Percentiles rank a stretch among this genome's conserved stretches.
Conservation (phyloP, 2,888 invertebrate species). For the Polydrusus tereticollis region DNA sequence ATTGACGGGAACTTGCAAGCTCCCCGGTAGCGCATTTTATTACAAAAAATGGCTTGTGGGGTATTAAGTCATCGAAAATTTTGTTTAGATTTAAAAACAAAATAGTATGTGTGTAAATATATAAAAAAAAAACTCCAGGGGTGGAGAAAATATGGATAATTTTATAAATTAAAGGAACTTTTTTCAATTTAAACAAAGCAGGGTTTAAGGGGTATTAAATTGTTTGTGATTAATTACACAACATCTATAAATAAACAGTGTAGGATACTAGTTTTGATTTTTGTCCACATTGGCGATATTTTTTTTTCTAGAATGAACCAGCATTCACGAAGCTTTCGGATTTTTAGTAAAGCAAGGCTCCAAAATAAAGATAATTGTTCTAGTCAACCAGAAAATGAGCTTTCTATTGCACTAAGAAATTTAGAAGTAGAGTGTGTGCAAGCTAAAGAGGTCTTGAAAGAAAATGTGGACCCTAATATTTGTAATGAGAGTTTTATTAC, state of each 20-base stretch:
- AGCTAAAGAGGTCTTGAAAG: slow-evolving; percentile 25
- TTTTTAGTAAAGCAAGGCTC: slow-evolving; percentile 23
- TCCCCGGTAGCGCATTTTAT: not conserved
- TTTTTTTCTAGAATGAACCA: slow-evolving; percentile 34
- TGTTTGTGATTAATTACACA: not conserved
- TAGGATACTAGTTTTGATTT: not conserved
- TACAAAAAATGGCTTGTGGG: not conserved
- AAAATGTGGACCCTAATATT: slow-evolving; percentile 27
- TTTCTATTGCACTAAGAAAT: slow-evolving; percentile 24
- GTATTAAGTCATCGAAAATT: too few relatives aligned
- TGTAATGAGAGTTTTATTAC: slow-evolving; percentile 12
- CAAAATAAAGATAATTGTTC: slow-evolving; percentile 32
- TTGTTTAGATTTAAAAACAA: not conserved
- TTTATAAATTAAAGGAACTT: not conserved
- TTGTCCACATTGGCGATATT: not conserved
- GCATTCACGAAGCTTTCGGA: slow-evolving; percentile 28
- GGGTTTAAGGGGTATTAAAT: not conserved
- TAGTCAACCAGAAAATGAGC: slow-evolving; percentile 35
- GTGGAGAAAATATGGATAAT: not conserved
- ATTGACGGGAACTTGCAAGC: too few relatives aligned
- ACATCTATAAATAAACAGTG: not conserved
- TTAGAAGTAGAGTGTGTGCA: slow-evolving; percentile 36
- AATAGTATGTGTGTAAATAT: not conserved
- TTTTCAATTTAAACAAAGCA: not conserved
- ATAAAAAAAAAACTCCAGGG: not conserved